Base-by-base conservation (phyloP, 2,888 invertebrate genomes). In the Alcis repandata region DNA sequence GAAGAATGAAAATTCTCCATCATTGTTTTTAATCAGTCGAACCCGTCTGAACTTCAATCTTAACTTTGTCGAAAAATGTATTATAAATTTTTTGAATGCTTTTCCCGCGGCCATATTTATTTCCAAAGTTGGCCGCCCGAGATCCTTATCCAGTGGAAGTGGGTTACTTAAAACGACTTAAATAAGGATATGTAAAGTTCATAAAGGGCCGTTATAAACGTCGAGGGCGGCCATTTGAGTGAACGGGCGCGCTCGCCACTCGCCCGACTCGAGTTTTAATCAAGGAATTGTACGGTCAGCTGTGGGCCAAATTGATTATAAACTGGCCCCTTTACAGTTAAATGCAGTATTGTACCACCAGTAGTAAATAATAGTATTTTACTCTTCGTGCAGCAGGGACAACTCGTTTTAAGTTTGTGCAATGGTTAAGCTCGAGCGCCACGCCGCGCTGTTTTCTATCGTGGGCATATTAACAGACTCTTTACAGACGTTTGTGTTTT, bases 181-280 rank as follows among this genome's bases (percentile, higher is more conserved):
- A 71, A 69, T 70, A 72, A 72, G 74, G 71, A 75, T 72, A 75
- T 75, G 74, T 70, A 73, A 75, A 76, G 71, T 72, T 75, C 71
- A 72, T 72, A 75, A 77, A 71, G 71, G 69, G 59, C 71, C 71
- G 71, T 74, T 76, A 71, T 71, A 63, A 73, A 59, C 64, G 58
- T 66, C 56, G 49, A 68, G 69, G 70, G 68, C 65, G 41, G 58
- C 62, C 63, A 60, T 70, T 66, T 60, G 64, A 51, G 36, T 40
- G 53, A 60, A 52, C 51, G 57, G 59, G n/a, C n/a, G 43, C 60
- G 46, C 77, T 75, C 74, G 70, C 41, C 41, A 22, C 27, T 41
- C 43, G 22, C 33, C 68, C 72, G 69, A 71, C 67, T 71, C 61
- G 70, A 77, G 74, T 72, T 79, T 78, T 79, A 79, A 79, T 79